Percentiles rank a stretch among this genome's conserved stretches.
Conservation (phyloP, 2,113 vertebrate genomes). For the Oryzias javanicus region DNA sequence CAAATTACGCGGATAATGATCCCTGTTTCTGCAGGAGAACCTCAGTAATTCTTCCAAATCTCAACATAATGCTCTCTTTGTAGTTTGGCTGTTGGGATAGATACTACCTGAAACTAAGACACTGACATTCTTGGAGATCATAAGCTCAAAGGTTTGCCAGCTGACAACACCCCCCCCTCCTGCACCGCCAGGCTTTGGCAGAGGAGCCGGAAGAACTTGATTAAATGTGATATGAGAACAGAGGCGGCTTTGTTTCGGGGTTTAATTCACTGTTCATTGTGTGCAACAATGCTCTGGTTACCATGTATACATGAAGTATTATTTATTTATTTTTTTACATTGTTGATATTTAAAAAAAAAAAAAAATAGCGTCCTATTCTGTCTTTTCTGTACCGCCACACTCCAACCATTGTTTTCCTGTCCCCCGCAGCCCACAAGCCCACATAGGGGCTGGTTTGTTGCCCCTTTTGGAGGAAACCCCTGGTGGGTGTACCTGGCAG, state of each 20-base stretch:
- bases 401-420: conserved; percentile 2
- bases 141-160: conserved; percentile 24
- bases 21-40: conserved; percentile 31
- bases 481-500: conserved; percentile 95
- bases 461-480: conserved; percentile 93
- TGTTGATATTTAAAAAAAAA: background rate
- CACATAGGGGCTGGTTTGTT: conserved; percentile 88
- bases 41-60: conserved; percentile 36
- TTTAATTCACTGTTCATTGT: conserved; percentile 20
- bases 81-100: conserved; percentile 6
- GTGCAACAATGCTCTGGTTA: conserved; percentile 19
- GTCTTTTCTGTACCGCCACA: background rate
- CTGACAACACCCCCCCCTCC: conserved; percentile 1
- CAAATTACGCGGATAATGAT: conserved; percentile 34
- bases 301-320: background rate
- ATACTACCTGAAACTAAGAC: conserved; percentile 40
- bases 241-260: conserved; percentile 56
- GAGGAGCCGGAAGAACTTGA: conserved; percentile 26
- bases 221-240: conserved; percentile 61
- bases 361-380: no score
- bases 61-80: conserved; percentile 48
- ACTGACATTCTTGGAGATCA: conserved; percentile 19
- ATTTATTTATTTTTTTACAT: background rate
- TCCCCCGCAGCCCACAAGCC: conserved; percentile 85
- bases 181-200: background rate